Conservation (phyloP, 2,888 invertebrate species). For the Keiferia lycopersicella region DNA sequence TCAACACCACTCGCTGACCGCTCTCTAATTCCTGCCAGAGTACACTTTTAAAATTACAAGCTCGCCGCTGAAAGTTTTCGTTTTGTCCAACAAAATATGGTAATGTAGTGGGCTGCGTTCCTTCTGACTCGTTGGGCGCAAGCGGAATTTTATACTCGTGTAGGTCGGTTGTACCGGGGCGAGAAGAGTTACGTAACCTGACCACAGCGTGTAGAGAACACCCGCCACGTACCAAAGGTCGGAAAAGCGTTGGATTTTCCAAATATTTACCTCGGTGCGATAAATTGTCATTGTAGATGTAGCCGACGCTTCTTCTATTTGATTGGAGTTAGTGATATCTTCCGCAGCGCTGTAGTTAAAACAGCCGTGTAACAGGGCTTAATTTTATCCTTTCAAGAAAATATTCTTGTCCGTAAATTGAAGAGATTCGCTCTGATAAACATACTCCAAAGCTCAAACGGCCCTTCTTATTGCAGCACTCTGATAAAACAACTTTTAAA, state of each 20-base stretch:
- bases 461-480: background rate
- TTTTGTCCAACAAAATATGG: conserved; percentile 13
- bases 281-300: no score
- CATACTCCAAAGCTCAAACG: conserved; percentile 1
- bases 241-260: no score
- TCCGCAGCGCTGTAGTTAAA: background rate
- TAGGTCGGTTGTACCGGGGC: background rate
- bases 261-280: no score
- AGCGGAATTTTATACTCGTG: background rate
- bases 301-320: no score
- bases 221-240: no score
- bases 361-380: background rate
- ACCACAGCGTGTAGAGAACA: background rate
- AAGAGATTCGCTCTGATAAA: conserved; percentile 13
- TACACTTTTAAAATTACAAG: conserved; percentile 17
- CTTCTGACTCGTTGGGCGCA: conserved; percentile 1
- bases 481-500: conserved; percentile 15
- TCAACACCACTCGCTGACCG: conserved; percentile 9
- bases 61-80: conserved; percentile 3
- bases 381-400: background rate
- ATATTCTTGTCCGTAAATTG: background rate
- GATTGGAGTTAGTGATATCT: no score
- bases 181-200: conserved; percentile 5
- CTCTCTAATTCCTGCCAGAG: background rate
- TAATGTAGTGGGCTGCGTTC: conserved; percentile 6